Conservation (phyloP, 2,797 vertebrate genomes). For the Hippoglossus hippoglossus region DNA sequence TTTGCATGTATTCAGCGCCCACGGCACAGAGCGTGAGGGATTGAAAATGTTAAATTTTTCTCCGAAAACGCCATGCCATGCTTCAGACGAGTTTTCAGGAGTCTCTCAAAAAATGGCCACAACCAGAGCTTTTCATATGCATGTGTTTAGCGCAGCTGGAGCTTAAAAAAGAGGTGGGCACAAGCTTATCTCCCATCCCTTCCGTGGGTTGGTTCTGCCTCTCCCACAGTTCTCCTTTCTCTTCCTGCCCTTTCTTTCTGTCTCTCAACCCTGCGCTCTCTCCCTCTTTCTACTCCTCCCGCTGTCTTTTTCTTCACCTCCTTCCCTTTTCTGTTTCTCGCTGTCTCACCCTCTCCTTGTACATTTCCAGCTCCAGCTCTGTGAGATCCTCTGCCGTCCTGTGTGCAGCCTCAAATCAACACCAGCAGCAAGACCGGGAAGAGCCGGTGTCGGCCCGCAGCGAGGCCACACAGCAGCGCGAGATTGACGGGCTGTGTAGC, state of each 20-base stretch:
- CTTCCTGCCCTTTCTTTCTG: not conserved
- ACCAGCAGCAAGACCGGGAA: constrained; percentile 63
- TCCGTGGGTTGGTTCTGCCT: constrained; percentile 24
- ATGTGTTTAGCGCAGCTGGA: constrained; percentile 47
- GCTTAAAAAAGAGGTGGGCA: constrained; percentile 45
- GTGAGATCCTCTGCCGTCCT: constrained; percentile 35
- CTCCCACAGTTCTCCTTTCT: constrained; percentile 19
- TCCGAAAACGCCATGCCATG: constrained; percentile 17
- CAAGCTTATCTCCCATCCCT: constrained; percentile 27
- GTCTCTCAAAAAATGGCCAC: constrained; percentile 34
- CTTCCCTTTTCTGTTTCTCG: constrained; percentile 2
- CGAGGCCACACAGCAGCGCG: constrained; percentile 64
- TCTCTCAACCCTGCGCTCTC: not conserved
- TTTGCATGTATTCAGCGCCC: constrained; percentile 61
- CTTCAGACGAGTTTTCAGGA: constrained; percentile 43
- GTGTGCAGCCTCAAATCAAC: constrained; percentile 64
- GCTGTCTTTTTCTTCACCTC: constrained; percentile 3
- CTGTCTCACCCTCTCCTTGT: constrained; percentile 16
- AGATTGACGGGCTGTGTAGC: constrained; percentile 70
- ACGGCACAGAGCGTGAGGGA: constrained; percentile 16
- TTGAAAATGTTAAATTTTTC: constrained; percentile 50
- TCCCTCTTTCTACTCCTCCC: not conserved
- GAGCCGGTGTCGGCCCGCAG: constrained; percentile 52
- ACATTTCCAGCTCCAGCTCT: constrained; percentile 17
- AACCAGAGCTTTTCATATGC: constrained; percentile 43